A percentile compares a stretch with the other conserved stretches of the same genome.
Evolutionary conservation across 2,113 vertebrate species (phyloP).

Genomic region (Carollia perspicillata): DNA sequence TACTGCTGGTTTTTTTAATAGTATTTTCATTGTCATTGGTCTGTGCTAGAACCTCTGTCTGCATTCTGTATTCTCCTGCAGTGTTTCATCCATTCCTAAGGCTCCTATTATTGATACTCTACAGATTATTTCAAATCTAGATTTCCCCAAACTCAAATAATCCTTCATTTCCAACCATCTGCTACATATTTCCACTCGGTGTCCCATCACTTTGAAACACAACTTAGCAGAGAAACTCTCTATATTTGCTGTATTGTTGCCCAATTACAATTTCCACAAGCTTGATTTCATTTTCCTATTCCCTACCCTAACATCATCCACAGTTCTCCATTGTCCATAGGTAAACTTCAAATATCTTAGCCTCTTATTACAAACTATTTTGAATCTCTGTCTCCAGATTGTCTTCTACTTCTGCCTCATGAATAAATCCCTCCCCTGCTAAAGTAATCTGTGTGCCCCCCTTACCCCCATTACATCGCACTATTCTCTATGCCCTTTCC

Average conservation of each 20-base stretch:
- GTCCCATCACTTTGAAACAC: background rate
- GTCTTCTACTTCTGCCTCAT: background rate
- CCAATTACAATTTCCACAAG: background rate
- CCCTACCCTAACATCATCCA: background rate
- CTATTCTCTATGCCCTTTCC: background rate
- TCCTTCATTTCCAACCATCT: background rate
- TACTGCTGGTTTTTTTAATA: background rate
- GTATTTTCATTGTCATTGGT: background rate
- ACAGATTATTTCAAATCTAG: background rate
- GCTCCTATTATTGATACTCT: background rate
- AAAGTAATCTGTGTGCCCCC: background rate
- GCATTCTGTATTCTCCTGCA: background rate
- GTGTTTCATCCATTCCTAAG: background rate
- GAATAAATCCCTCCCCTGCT: background rate
- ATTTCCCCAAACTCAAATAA: background rate
- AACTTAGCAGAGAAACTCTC: background rate
- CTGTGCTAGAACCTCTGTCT: background rate
- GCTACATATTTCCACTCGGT: background rate
- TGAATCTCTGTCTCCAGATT: background rate
- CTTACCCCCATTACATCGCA: background rate
- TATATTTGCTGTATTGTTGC: background rate
- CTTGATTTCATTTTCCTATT: background rate
- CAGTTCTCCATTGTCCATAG: background rate
- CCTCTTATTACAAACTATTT: slow-evolving; percentile 1
- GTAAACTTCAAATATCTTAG: background rate